Percentiles rank a stretch among this genome's conserved stretches.
Conservation (phyloP, 2,888 invertebrate genomes). For the Artemia sinica region DNA sequence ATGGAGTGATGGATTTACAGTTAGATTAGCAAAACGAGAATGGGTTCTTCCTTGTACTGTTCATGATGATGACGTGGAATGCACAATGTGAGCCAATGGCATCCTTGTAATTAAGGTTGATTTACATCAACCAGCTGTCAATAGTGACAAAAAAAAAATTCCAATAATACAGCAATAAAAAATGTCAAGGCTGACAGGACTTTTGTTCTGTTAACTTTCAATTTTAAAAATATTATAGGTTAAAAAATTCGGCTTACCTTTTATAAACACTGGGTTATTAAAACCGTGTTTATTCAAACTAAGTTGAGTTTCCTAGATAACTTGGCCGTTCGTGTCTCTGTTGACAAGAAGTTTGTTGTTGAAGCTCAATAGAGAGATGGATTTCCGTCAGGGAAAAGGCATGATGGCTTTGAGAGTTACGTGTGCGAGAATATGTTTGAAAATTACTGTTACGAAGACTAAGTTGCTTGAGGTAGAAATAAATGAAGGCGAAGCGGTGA, state of each 20-base stretch:
- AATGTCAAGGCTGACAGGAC: too few species aligned
- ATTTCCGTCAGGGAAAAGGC: not conserved
- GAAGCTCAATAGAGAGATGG: constrained; percentile 1
- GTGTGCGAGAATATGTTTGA: too few species aligned
- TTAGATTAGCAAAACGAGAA: not conserved
- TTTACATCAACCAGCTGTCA: not conserved
- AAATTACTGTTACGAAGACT: too few species aligned
- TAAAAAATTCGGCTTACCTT: too few species aligned
- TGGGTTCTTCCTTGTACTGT: not conserved
- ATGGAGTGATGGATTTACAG: constrained; percentile 5
- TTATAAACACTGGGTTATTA: too few species aligned
- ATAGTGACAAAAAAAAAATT: not conserved
- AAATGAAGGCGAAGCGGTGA: too few species aligned
- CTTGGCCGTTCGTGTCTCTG: not conserved
- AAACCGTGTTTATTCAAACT: too few species aligned
- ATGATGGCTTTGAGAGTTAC: too few species aligned
- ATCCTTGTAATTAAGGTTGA: not conserved
- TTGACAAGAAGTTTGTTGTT: not conserved
- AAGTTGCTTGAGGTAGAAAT: too few species aligned
- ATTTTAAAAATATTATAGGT: too few species aligned
- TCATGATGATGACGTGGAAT: not conserved
- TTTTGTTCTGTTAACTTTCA: too few species aligned
- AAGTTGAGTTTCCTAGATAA: too few species aligned
- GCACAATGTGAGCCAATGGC: not conserved
- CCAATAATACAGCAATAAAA: not conserved